Base-by-base conservation (phyloP, 2,888 invertebrate species). In the Caenorhabditis angaria region DNA sequence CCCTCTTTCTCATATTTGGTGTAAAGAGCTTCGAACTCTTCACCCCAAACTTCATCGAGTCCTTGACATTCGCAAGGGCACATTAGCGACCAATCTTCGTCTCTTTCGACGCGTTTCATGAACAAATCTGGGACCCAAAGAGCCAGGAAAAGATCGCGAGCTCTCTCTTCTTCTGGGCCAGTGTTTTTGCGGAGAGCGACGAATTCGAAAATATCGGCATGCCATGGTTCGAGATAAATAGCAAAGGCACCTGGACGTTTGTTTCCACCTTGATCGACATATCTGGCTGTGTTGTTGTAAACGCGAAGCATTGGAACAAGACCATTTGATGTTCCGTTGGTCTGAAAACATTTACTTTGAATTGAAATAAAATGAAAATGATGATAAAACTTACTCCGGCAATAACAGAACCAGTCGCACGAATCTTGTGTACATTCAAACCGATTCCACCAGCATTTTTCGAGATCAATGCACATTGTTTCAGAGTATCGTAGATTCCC, bases 371-470 rank as follows among this genome's bases (percentile, higher is more conserved):
- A n/a, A n/a, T n/a, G n/a, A n/a, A n/a, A n/a, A n/a, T n/a, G n/a
- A n/a, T n/a, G n/a, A n/a, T n/a, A 58, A 58, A 8, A 27, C 47
- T 58, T 22, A 89, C 89, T 77, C 97, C 96, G 64, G 93, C 93
- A 83, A 97, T 97, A 78, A 92, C 92, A 4, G 94, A 93, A 8
- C 96, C 97, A 81, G 92, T 93, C 0, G 95, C 93, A 83, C 97
- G 91, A 80, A 99, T 96, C 87, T 94, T 94, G 88, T 99, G 97
- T 0, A 97, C 92, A 89, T 95, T 96, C 0, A 99, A 89, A 0
- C 99, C 99, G 86, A 99, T 95, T 1, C 97, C 97, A 68, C 99
- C 97, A 24, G 97, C 97, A 28, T 93, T 93, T 89, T 99, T 97
- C 0, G 97, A 97, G 76, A 99, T 95, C 64, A 94, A 90, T 0